These are phyloP conservation scores for Alligator mississippiensis DNA, from an alignment of 2,113 vertebrate species.

Conservation along the genomic window DNA sequence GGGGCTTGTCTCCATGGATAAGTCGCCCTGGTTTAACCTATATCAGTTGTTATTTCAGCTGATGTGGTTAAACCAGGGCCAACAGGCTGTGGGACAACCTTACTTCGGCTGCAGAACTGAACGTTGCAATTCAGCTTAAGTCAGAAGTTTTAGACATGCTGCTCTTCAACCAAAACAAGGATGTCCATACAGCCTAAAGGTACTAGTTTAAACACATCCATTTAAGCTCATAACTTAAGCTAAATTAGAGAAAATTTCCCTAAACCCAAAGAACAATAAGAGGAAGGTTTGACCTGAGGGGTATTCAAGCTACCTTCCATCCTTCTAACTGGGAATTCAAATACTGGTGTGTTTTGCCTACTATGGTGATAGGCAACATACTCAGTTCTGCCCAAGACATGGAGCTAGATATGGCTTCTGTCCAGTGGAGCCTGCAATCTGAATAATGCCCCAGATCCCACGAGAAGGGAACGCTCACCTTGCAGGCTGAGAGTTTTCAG, in stretches of 20 bases:
- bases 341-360: neutral
- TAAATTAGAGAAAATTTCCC: neutral
- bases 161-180: neutral
- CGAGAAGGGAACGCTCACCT: constrained; percentile 72
- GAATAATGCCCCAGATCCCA: neutral
- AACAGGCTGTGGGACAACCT: neutral
- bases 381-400: neutral
- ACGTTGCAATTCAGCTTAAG: neutral
- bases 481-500: constrained; percentile 96
- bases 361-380: neutral
- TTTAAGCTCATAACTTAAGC: neutral
- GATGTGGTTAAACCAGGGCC: neutral
- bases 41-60: neutral
- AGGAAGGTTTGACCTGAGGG: neutral
- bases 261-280: neutral
- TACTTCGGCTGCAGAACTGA: neutral
- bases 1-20: rapidly evolving
- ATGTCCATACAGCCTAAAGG: neutral
- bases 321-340: neutral
- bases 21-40: neutral
- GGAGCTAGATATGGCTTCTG: neutral
- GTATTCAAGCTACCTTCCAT: neutral
- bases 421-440: no score
- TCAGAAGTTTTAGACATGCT: neutral
- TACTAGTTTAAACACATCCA: neutral